These are phyloP conservation scores for Drosophila teissieri DNA, from an alignment of 1,140 invertebrate genomes.

Conservation along the genomic window DNA sequence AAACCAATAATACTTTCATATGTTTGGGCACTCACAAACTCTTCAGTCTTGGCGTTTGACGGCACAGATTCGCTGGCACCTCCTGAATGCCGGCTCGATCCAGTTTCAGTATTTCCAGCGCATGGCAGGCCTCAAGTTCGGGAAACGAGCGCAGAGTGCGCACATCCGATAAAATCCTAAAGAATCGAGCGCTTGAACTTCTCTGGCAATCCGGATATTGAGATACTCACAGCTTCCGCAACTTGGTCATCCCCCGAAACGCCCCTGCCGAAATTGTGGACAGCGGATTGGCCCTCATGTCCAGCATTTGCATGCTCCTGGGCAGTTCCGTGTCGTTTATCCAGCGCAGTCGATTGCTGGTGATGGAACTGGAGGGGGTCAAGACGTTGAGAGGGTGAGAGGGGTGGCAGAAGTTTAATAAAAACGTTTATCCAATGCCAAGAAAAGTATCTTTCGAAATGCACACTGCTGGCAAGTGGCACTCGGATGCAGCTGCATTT, in stretches of 20 bases:
- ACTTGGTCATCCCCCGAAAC: slow-evolving; percentile 88
- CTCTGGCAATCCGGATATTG: background rate
- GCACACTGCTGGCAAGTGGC: slow-evolving; percentile 64
- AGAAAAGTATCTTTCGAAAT: slow-evolving; percentile 57
- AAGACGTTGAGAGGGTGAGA: no score
- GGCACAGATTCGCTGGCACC: slow-evolving; percentile 91
- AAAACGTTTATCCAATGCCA: slow-evolving; percentile 46
- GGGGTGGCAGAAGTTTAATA: slow-evolving; percentile 26
- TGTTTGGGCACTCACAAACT: slow-evolving; percentile 90
- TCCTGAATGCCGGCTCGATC: slow-evolving; percentile 91
- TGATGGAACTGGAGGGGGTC: slow-evolving; percentile 85
- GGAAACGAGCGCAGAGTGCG: slow-evolving; percentile 92
- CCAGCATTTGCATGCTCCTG: slow-evolving; percentile 87
- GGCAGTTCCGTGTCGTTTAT: slow-evolving; percentile 87
- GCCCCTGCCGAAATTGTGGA: slow-evolving; percentile 87
- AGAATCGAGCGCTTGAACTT: background rate
- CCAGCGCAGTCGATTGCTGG: slow-evolving; percentile 89
- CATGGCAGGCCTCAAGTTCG: slow-evolving; percentile 90
- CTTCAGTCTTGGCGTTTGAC: slow-evolving; percentile 90
- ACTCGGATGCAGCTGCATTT: slow-evolving; percentile 72
- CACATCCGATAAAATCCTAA: slow-evolving; percentile 94
- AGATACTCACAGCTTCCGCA: slow-evolving; percentile 90
- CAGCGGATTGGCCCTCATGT: slow-evolving; percentile 90
- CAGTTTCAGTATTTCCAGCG: slow-evolving; percentile 91
- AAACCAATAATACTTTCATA: background rate